Evolutionary conservation across 64 coral and sea anemone species (phyloP).

Genomic region (Actinia equina): DNA sequence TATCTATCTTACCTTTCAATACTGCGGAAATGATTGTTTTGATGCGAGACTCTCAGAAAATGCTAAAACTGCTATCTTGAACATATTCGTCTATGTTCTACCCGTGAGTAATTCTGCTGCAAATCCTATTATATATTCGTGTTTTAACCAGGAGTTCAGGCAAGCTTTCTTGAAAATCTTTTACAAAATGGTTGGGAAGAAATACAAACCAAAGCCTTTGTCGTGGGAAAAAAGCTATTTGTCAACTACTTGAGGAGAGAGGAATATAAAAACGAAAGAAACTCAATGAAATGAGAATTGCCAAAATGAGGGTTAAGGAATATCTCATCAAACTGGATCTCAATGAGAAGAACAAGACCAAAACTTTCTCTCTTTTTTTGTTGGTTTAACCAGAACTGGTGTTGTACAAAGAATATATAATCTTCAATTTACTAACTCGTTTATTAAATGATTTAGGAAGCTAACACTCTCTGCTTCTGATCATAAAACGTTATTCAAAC

Average conservation of each 20-base stretch:
- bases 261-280: not conserved
- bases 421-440: no score
- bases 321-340: no score
- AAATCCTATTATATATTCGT: slow-evolving; percentile 94
- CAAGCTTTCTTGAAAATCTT: slow-evolving; percentile 72
- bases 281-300: no score
- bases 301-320: no score
- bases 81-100: slow-evolving; percentile 70
- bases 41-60: not conserved
- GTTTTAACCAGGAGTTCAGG: slow-evolving; percentile 92
- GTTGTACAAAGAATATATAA: no score
- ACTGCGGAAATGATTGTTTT: slow-evolving; percentile 51
- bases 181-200: slow-evolving; percentile 48
- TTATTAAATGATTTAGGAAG: no score
- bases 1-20: slow-evolving; percentile 78
- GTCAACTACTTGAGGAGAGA: no score
- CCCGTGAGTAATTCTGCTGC: slow-evolving; percentile 87
- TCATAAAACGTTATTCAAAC: no score
- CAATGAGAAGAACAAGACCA: no score
- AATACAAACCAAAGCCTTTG: not conserved
- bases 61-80: slow-evolving; percentile 17
- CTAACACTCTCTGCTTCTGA: no score
- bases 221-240: not conserved
- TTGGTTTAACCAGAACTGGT: no score
- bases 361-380: no score